Percentiles rank a stretch among this genome's conserved stretches.
Evolutionary conservation across 2,888 invertebrate species (phyloP).

Genomic region (Clunio marinus): DNA sequence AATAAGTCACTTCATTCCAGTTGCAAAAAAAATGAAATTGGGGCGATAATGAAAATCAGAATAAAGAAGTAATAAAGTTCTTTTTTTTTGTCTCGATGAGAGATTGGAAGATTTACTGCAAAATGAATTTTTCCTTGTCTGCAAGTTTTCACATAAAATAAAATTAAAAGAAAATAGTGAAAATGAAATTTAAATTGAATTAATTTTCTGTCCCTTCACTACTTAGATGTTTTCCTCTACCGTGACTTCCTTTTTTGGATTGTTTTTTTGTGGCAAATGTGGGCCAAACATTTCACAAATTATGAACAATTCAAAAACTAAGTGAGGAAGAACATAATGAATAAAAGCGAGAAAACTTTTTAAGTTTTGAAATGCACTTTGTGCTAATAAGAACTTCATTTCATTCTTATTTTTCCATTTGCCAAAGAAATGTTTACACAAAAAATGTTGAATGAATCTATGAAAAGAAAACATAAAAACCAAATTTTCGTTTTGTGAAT

Average conservation of each 20-base stretch:
- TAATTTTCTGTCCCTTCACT: neutral
- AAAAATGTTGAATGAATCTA: neutral
- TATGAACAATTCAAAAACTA: conserved; percentile 17
- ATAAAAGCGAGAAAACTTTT: conserved; percentile 1
- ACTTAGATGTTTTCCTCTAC: neutral
- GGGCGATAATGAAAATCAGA: neutral
- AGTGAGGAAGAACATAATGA: neutral
- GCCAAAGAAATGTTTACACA: too few species aligned
- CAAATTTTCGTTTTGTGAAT: conserved; percentile 26
- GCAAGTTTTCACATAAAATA: conserved; percentile 26
- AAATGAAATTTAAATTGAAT: conserved; percentile 17
- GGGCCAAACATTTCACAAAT: neutral
- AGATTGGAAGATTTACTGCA: conserved; percentile 6
- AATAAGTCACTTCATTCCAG: conserved; percentile 38
- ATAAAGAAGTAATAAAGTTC: too few species aligned
- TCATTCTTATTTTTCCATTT: too few species aligned
- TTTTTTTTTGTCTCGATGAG: too few species aligned
- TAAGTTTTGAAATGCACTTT: too few species aligned
- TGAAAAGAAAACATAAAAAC: conserved; percentile 30
- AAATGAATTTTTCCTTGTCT: conserved; percentile 11
- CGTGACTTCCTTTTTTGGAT: neutral
- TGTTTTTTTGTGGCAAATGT: neutral
- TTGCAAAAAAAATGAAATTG: neutral
- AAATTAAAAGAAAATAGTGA: conserved; percentile 3
- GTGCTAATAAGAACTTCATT: too few species aligned